Percentiles rank a stretch among this genome's conserved stretches.
phyloP scores from a whole-genome alignment of 2,888 invertebrate genomes.

The Clivina fossor region DNA sequence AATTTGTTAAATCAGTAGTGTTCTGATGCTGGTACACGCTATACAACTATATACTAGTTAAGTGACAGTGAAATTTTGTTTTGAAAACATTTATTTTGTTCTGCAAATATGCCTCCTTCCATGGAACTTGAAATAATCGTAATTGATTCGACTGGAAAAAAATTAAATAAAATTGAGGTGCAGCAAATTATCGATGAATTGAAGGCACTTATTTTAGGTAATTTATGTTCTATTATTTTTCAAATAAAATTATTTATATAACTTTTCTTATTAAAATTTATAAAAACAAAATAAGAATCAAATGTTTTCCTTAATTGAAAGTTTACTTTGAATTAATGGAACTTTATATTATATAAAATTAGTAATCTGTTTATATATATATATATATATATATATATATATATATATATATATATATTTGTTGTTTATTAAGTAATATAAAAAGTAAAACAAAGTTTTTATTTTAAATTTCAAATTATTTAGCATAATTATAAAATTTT shows the following conservation, averaged over 20 bases:
- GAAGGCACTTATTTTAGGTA: slow-evolving; percentile 38
- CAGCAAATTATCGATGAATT: slow-evolving; percentile 32
- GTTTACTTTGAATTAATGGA: not conserved
- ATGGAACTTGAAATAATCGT: slow-evolving; percentile 3
- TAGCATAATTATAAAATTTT: no score
- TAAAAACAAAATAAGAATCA: not conserved
- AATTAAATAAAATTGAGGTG: slow-evolving; percentile 29
- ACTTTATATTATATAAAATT: not conserved
- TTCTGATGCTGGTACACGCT: no score
- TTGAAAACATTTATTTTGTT: not conserved
- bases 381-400: no score
- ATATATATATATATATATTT: no score
- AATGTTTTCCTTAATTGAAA: not conserved
- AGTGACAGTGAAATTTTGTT: slow-evolving; percentile 3
- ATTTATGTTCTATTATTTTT: slow-evolving; percentile 17
- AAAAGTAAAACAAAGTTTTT: no score
- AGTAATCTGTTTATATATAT: not conserved
- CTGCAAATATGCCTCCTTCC: slow-evolving; percentile 18
- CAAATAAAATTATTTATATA: not conserved
- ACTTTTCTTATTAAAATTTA: not conserved
- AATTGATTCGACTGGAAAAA: slow-evolving; percentile 18
- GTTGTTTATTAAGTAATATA: no score
- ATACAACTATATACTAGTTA: no score
- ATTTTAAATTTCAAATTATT: no score
- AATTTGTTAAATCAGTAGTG: no score